Conservation (phyloP, 2,888 invertebrate genomes). For the Pseudococcus longispinus region DNA sequence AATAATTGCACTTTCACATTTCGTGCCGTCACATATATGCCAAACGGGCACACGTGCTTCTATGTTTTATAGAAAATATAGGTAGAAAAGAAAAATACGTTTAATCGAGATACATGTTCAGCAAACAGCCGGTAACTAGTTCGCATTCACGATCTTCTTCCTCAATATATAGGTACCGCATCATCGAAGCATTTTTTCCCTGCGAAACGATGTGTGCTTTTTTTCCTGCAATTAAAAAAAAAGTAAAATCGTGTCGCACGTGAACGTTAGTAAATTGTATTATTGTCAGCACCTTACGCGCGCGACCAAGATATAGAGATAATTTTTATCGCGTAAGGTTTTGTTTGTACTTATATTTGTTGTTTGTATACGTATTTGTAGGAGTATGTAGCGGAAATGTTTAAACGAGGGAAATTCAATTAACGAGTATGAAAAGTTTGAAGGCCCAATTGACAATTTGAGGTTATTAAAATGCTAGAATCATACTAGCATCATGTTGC, state of each 20-base stretch:
- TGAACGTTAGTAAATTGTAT: conserved; percentile 46
- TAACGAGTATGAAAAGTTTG: not conserved
- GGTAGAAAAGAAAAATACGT: not conserved
- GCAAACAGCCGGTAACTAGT: not conserved
- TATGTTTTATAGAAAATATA: conserved; percentile 11
- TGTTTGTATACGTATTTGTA: not conserved
- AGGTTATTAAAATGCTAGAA: too few species aligned
- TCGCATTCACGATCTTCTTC: conserved; percentile 45
- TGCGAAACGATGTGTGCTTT: not conserved
- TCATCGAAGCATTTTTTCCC: not conserved
- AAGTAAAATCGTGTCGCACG: conserved; percentile 51
- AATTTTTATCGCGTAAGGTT: conserved; percentile 7
- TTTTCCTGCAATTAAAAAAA: conserved; percentile 41
- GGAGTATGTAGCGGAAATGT: not conserved
- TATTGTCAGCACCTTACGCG: conserved; percentile 45
- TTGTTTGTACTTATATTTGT: not conserved
- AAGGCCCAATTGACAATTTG: too few species aligned
- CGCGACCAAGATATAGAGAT: conserved; percentile 29
- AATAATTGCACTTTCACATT: conserved; percentile 53
- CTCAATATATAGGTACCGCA: conserved; percentile 19
- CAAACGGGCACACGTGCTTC: conserved; percentile 26
- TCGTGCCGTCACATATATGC: conserved; percentile 47
- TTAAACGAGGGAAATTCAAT: conserved; percentile 3
- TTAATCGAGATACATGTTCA: conserved; percentile 31
- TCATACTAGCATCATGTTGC: too few species aligned